Base-by-base conservation (phyloP, 2,797 vertebrate species). In the Semaprochilodus insignis region DNA sequence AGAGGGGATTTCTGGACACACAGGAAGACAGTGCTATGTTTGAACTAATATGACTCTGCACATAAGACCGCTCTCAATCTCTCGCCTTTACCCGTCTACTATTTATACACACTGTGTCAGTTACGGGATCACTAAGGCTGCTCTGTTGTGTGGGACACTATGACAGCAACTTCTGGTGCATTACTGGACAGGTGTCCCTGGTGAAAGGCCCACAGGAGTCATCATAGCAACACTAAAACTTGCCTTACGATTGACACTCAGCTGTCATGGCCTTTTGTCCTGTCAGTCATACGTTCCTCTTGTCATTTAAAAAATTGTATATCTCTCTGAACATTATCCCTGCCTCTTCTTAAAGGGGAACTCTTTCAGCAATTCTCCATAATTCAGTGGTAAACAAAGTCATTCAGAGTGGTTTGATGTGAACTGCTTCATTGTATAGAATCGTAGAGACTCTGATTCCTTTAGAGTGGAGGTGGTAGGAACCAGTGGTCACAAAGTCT, bases 11-110 rank as follows among this genome's bases (percentile, higher is more conserved):
- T 75, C 80, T 79, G 74, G 85, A 80, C 31, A 31, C 31, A 31
- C 40, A 44, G 40, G 40, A 82, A 78, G 80, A 79, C 52, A 19
- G 19, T 63, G 85, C 84, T 83, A 84, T 60, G 59, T 79, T 83
- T 65, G 36, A 78, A 48, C 21, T 67, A 6, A 66, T 65, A 81
- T 78, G 51, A 62, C 60, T 62, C 79, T 67, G 74, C 86, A 88
- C 85, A 84, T 83, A 13, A 54, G 89, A 81, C 85, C 89, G 86
- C 90, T 91, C 87, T 85, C 90, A 93, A 94, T 94, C 91, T 81
- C 83, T 91, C 83, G 86, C 82, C 83, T 88, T 89, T 84, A 79
- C 82, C 85, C 76, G 69, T 63, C 67, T 88, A 7, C 93, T 95
- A 94, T 94, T 93, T 92, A 93, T 94, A 95, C 73, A 62, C 70